Conservation (phyloP, 2,113 vertebrate species). For the Cinclus mexicanus region DNA sequence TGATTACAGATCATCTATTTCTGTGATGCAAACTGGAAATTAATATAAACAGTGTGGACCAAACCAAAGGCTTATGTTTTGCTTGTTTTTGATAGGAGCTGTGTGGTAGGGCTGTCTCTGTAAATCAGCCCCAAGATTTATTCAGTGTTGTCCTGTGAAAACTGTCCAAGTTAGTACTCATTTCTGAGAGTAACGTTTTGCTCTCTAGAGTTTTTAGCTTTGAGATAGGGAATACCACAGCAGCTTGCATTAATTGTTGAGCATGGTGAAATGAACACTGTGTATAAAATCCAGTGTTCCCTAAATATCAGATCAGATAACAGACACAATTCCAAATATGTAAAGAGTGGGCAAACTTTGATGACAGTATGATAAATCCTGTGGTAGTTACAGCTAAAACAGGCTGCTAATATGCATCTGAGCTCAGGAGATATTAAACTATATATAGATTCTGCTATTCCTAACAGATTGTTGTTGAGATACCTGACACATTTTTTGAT, state of each 20-base stretch:
- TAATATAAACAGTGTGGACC: conserved; percentile 29
- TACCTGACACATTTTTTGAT: conserved; percentile 65
- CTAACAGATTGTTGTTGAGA: conserved; percentile 60
- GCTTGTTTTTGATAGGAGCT: conserved; percentile 2
- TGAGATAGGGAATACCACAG: neutral
- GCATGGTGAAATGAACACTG: neutral
- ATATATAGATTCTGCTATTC: conserved; percentile 59
- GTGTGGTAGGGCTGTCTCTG: neutral
- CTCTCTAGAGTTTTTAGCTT: neutral
- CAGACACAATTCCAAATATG: conserved; percentile 13
- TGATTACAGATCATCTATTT: conserved; percentile 36
- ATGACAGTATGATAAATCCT: conserved; percentile 20
- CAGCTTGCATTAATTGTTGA: neutral
- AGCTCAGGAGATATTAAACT: conserved; percentile 64
- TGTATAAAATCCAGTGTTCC: neutral
- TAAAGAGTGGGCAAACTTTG: conserved; percentile 48
- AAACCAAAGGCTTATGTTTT: neutral
- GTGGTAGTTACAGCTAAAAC: conserved; percentile 34
- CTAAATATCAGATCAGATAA: neutral
- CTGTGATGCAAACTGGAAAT: conserved; percentile 25
- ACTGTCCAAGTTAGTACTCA: neutral
- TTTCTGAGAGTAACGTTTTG: neutral
- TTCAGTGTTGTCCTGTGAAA: conserved; percentile 33
- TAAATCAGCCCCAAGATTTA: conserved; percentile 28
- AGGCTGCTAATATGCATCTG: conserved; percentile 40